Percentiles rank a stretch among this genome's conserved stretches.
Evolutionary conservation across 2,113 vertebrate species (phyloP).

Genomic region (Zosterops pallidus): DNA sequence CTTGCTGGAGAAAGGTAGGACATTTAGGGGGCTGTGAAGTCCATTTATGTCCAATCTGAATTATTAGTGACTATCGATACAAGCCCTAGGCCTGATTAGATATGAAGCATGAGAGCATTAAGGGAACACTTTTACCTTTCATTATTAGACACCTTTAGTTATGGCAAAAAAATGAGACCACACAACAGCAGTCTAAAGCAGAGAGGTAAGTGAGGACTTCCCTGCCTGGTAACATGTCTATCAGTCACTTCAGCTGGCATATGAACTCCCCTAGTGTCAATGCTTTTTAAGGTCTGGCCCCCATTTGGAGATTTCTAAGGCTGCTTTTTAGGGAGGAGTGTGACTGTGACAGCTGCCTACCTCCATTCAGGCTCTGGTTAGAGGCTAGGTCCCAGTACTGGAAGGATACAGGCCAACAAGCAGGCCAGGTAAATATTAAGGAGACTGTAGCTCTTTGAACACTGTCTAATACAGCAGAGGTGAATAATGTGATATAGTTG

Average conservation of each 20-base stretch:
- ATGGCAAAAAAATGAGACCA: background rate
- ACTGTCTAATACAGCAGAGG: background rate
- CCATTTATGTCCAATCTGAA: background rate
- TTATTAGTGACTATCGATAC: background rate
- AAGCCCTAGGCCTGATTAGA: background rate
- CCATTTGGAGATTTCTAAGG: background rate
- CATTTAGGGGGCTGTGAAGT: background rate
- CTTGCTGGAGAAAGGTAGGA: background rate
- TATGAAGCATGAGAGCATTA: background rate
- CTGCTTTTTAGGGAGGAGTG: background rate
- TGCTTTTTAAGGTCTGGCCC: background rate
- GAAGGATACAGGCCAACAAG: background rate
- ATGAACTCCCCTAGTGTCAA: background rate
- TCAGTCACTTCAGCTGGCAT: background rate
- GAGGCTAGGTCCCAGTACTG: background rate
- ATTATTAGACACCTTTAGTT: background rate
- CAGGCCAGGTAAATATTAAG: background rate
- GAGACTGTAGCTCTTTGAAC: background rate
- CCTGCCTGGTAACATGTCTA: background rate
- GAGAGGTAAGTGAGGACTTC: background rate
- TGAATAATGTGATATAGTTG: background rate
- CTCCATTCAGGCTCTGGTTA: background rate
- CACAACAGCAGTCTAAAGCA: background rate
- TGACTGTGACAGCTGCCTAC: background rate
- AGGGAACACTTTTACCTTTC: background rate